Evolutionary conservation across 2,113 vertebrate genomes (phyloP).

Genomic region (Lampris incognitus): DNA sequence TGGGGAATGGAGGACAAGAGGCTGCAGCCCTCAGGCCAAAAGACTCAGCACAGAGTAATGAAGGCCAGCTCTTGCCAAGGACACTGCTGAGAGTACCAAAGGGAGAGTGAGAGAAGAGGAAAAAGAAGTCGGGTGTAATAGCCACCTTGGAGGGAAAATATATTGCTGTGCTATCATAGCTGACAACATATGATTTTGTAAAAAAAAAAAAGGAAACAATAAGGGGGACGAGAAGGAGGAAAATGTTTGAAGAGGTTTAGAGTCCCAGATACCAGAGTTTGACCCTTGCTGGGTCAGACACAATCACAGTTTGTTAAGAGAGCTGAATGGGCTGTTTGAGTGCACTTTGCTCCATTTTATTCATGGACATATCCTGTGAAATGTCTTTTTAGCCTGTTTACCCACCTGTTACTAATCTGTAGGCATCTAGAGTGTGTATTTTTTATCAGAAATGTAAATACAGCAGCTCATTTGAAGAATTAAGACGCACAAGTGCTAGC

Average conservation of each 20-base stretch:
- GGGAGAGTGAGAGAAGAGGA: conserved; percentile 6
- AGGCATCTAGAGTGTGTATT: background rate
- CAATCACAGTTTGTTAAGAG: background rate
- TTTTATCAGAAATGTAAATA: background rate
- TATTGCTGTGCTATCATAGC: conserved; percentile 37
- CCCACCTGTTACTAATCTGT: background rate
- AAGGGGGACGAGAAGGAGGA: conserved; percentile 30
- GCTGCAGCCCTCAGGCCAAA: conserved; percentile 67
- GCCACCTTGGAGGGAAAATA: conserved; percentile 58
- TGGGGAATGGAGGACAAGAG: conserved; percentile 61
- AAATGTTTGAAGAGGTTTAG: conserved; percentile 40
- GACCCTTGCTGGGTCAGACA: conserved; percentile 7
- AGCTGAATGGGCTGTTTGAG: conserved; percentile 10
- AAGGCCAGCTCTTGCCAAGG: conserved; percentile 64
- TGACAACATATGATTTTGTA: conserved; percentile 33
- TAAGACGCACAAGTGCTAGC: conserved; percentile 22
- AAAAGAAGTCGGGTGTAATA: conserved; percentile 25
- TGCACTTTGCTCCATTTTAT: background rate
- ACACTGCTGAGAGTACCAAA: conserved; percentile 41
- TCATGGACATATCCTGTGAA: no score
- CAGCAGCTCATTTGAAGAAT: conserved; percentile 28
- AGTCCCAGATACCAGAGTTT: conserved; percentile 32
- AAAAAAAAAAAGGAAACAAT: conserved; percentile 49
- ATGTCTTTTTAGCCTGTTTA: no score
- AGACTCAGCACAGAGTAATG: conserved; percentile 71